Conservation (phyloP, 2,113 vertebrate genomes). For the Ancistrus triradiatus region DNA sequence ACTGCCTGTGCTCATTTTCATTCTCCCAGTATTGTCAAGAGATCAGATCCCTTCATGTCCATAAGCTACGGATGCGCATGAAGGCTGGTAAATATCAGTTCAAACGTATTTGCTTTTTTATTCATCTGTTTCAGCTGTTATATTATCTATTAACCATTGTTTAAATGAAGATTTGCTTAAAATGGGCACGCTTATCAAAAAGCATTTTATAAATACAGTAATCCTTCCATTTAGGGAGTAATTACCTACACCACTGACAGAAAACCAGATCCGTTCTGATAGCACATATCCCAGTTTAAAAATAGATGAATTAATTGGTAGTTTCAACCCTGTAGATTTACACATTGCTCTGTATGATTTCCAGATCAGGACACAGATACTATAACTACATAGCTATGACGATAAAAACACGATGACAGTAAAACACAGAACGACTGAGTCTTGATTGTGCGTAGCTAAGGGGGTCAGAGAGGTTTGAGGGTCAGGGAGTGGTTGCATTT, state of each 20-base stretch:
- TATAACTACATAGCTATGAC: neutral
- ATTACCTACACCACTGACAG: too few relatives aligned
- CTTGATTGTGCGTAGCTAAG: conserved; percentile 71
- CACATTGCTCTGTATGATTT: neutral
- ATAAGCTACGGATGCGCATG: too few relatives aligned
- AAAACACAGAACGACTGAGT: conserved; percentile 29
- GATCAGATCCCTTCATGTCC: too few relatives aligned
- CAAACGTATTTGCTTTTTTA: too few relatives aligned
- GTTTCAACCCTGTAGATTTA: conserved; percentile 29
- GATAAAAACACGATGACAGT: neutral
- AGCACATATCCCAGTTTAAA: conserved; percentile 18
- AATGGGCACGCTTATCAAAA: too few relatives aligned
- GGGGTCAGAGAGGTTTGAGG: conserved; percentile 40
- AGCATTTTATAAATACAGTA: conserved; percentile 1
- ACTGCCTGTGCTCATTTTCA: too few relatives aligned
- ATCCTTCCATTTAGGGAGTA: neutral
- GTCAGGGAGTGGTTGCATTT: conserved; percentile 39
- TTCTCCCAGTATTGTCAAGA: too few relatives aligned
- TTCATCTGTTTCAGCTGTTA: too few relatives aligned
- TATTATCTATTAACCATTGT: too few relatives aligned
- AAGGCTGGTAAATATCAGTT: too few relatives aligned
- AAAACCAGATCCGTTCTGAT: too few relatives aligned
- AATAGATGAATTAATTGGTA: conserved; percentile 2
- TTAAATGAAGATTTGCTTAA: too few relatives aligned
- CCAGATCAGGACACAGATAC: neutral